A percentile compares a stretch with the other conserved stretches of the same genome.
These are phyloP conservation scores for Oostethus manadensis DNA, from an alignment of 2,113 vertebrate species.

Conservation along the genomic window DNA sequence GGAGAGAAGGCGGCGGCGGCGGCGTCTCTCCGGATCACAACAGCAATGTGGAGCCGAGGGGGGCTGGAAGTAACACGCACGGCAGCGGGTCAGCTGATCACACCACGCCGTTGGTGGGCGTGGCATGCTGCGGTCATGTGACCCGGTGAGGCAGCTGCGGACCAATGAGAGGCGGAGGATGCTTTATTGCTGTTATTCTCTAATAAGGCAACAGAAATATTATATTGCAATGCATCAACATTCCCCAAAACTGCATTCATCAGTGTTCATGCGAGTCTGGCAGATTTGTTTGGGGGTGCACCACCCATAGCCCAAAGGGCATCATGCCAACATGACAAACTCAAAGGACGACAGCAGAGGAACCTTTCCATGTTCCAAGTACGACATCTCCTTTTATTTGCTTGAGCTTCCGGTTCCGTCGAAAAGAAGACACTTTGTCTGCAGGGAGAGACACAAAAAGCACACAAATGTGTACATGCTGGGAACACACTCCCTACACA, in stretches of 20 bases:
- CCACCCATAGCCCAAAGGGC: no score
- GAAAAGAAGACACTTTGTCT: slow-evolving; percentile 73
- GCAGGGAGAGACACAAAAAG: slow-evolving; percentile 34
- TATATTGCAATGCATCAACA: background rate
- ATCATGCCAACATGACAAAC: no score
- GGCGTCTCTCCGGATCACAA: slow-evolving; percentile 60
- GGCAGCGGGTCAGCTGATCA: slow-evolving; percentile 34
- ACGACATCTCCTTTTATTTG: slow-evolving; percentile 22
- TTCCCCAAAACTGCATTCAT: no score
- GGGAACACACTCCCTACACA: no score
- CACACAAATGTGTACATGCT: background rate
- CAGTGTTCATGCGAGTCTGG: no score
- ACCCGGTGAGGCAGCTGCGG: slow-evolving; percentile 9
- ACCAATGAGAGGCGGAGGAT: slow-evolving; percentile 40
- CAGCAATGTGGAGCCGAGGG: slow-evolving; percentile 5
- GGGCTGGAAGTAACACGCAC: slow-evolving; percentile 54
- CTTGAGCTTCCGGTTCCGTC: slow-evolving; percentile 52
- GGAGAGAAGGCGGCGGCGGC: slow-evolving; percentile 57
- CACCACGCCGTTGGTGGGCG: slow-evolving; percentile 38
- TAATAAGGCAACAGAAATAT: background rate
- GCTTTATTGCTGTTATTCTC: background rate
- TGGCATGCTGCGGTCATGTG: slow-evolving; percentile 33
- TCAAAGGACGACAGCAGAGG: no score
- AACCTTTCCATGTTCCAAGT: no score
- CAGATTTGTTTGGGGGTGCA: no score